A percentile compares a stretch with the other conserved stretches of the same genome.
These are phyloP conservation scores for Scyliorhinus canicula DNA, from an alignment of 2,797 vertebrate genomes.

Conservation along the genomic window DNA sequence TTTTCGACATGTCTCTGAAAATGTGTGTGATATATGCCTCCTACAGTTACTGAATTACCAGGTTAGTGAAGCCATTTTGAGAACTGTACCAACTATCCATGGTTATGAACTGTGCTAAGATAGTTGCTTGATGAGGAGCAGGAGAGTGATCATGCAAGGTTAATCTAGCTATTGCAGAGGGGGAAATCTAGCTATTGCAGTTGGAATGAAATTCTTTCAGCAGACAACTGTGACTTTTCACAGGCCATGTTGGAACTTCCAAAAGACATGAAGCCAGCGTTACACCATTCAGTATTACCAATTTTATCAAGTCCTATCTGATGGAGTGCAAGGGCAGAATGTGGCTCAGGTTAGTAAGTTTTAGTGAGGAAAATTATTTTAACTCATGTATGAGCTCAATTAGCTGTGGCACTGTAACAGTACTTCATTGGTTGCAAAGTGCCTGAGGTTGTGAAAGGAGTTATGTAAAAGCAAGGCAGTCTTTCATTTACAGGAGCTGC, in stretches of 20 bases:
- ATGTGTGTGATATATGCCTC: background rate
- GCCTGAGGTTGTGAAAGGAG: background rate
- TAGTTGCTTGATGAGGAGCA: background rate
- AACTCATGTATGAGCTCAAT: background rate
- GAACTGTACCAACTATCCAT: background rate
- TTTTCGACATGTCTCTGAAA: conserved; percentile 6
- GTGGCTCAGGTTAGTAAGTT: background rate
- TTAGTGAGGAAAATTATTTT: background rate
- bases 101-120: background rate
- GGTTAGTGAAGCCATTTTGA: conserved; percentile 10
- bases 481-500: background rate
- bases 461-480: background rate
- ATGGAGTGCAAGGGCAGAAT: background rate
- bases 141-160: background rate
- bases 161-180: background rate
- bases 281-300: background rate
- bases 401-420: background rate
- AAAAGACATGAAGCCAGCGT: background rate
- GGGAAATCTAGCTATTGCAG: background rate
- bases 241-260: background rate
- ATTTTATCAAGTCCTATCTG: background rate
- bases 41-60: background rate
- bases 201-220: background rate
- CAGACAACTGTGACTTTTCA: background rate
- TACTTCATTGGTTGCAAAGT: background rate